Conservation (phyloP, 1,140 invertebrate genomes). For the Drosophila baimaii region DNA sequence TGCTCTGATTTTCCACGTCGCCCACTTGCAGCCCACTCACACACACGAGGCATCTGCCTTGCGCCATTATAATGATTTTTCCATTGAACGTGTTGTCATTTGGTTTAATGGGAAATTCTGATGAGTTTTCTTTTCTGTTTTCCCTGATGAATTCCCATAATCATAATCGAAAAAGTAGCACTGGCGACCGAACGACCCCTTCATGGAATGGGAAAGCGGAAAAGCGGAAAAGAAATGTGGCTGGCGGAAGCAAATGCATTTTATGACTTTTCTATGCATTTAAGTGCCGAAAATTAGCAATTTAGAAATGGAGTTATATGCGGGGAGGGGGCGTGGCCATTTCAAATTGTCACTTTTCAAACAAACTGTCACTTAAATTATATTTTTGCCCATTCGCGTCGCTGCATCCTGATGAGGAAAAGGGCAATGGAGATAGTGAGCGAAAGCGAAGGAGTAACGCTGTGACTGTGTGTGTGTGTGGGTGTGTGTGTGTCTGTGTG, state of each 20-base stretch:
- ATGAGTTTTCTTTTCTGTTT: constrained; percentile 61
- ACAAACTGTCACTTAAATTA: constrained; percentile 75
- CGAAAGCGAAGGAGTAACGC: background rate
- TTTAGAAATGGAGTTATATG: constrained; percentile 31
- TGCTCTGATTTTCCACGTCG: constrained; percentile 48
- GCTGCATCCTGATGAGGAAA: constrained; percentile 21
- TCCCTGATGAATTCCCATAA: constrained; percentile 50
- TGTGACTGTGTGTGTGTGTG: too few species aligned
- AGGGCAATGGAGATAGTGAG: constrained; percentile 15
- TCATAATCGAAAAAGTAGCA: constrained; percentile 43
- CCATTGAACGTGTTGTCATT: constrained; percentile 72
- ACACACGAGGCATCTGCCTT: constrained; percentile 9
- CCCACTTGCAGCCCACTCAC: constrained; percentile 7
- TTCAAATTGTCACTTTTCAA: constrained; percentile 70
- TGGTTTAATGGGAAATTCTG: constrained; percentile 70
- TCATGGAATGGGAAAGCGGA: background rate
- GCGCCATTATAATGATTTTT: constrained; percentile 61
- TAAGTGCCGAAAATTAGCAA: constrained; percentile 64
- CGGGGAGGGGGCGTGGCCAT: constrained; percentile 13
- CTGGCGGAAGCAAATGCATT: constrained; percentile 61
- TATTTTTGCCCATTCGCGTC: constrained; percentile 63
- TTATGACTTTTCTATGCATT: constrained; percentile 66
- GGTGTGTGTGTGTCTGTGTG: constrained; percentile 6
- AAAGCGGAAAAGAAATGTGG: constrained; percentile 11
- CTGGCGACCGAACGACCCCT: constrained; percentile 5